Conservation (phyloP, 2,888 invertebrate species). For the Sisyra terminalis region DNA sequence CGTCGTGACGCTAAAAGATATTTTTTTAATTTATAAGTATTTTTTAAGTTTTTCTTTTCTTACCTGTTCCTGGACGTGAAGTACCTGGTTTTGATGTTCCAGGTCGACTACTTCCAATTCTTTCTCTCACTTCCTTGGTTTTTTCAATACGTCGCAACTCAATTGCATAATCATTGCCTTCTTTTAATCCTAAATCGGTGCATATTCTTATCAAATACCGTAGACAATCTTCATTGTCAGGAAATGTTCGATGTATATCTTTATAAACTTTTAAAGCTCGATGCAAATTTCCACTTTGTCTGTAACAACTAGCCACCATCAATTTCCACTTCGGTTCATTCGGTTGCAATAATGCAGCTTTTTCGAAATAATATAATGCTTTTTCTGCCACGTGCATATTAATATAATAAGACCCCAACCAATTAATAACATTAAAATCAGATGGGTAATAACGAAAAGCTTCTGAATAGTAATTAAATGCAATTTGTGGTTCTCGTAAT, state of each 20-base stretch:
- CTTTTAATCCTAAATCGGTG: slow-evolving; percentile 78
- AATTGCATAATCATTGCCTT: slow-evolving; percentile 68
- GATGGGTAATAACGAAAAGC: slow-evolving; percentile 56
- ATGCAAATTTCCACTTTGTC: slow-evolving; percentile 54
- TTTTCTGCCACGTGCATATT: slow-evolving; percentile 80
- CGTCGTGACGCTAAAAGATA: slow-evolving; percentile 30
- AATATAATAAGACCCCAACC: slow-evolving; percentile 79
- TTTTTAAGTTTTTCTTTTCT: neutral
- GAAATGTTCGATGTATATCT: slow-evolving; percentile 74
- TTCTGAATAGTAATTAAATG: slow-evolving; percentile 68
- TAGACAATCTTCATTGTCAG: slow-evolving; percentile 87
- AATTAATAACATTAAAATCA: slow-evolving; percentile 63
- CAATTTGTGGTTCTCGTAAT: slow-evolving; percentile 81
- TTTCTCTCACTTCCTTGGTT: slow-evolving; percentile 35
- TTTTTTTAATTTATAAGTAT: slow-evolving; percentile 12
- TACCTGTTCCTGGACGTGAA: neutral
- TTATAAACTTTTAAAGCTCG: slow-evolving; percentile 66
- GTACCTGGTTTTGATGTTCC: slow-evolving; percentile 19
- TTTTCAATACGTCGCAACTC: slow-evolving; percentile 60
- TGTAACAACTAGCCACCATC: slow-evolving; percentile 70
- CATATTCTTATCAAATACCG: slow-evolving; percentile 78
- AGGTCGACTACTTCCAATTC: slow-evolving; percentile 38
- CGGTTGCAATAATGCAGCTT: slow-evolving; percentile 59
- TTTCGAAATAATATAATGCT: slow-evolving; percentile 67
- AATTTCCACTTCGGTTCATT: slow-evolving; percentile 70